phyloP scores from a whole-genome alignment of 2,797 vertebrate genomes.

The Scomberomorus guttatus region DNA sequence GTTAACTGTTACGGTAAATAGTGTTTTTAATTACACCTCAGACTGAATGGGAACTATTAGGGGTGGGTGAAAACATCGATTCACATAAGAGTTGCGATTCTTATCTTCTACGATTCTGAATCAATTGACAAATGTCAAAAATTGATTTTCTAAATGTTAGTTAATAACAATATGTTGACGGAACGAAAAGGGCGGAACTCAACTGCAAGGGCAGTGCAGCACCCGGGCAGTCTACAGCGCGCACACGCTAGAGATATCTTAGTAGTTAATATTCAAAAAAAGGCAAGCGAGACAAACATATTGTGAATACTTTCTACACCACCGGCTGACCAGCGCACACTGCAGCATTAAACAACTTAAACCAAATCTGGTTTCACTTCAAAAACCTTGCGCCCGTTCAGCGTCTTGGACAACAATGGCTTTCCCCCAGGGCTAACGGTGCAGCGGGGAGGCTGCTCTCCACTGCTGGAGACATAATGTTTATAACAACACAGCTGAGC shows the following conservation, averaged over 20 bases:
- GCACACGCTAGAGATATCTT: neutral
- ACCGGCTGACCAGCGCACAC: neutral
- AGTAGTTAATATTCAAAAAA: neutral
- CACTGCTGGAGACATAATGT: neutral
- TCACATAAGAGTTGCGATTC: neutral
- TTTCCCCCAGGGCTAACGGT: neutral
- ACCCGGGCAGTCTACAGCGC: neutral
- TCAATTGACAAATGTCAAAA: no score
- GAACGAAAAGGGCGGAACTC: neutral
- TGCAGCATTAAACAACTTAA: no score
- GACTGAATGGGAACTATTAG: neutral
- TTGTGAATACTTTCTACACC: neutral
- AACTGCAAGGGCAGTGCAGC: no score
- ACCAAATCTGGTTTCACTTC: no score
- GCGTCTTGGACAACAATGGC: neutral
- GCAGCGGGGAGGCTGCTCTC: no score
- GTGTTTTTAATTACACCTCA: neutral
- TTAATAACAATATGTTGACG: neutral
- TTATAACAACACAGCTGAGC: neutral
- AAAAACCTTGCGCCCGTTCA: no score
- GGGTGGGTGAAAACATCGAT: neutral
- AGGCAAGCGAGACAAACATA: neutral
- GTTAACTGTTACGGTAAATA: neutral
- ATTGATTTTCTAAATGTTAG: no score
- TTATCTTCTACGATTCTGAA: neutral